A percentile compares a stretch with the other conserved stretches of the same genome.
phyloP scores from a whole-genome alignment of 2,888 invertebrate genomes.

The Conomelus anceps region DNA sequence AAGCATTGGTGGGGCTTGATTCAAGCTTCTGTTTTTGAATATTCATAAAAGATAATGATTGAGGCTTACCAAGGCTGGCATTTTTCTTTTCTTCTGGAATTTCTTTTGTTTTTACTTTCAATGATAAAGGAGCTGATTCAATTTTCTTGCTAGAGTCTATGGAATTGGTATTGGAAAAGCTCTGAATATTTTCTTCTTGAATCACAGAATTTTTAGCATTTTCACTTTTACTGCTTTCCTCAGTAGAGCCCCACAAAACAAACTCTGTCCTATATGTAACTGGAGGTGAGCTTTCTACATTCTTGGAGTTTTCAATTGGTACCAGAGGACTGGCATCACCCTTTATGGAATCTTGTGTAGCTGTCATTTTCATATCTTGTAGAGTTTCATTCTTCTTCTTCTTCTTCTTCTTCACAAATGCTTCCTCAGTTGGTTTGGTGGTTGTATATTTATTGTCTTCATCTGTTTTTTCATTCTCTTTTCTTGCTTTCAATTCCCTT shows the following conservation, averaged over 20 bases:
- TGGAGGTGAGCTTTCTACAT: neutral
- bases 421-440: no score
- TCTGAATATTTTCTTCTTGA: neutral
- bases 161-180: neutral
- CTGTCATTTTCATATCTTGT: no score
- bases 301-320: neutral
- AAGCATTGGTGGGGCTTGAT: neutral
- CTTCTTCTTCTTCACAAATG: neutral
- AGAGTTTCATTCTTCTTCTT: neutral
- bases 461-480: neutral
- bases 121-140: neutral
- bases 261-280: neutral
- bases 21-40: neutral
- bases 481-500: neutral
- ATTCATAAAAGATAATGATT: no score
- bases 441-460: neutral
- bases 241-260: neutral
- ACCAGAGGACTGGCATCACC: neutral
- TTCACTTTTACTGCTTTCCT: neutral
- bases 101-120: no score
- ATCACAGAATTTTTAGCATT: neutral
- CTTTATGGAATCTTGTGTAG: no score
- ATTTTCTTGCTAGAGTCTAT: neutral
- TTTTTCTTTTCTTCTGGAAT: neutral
- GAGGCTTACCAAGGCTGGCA: neutral